Conservation (phyloP, 2,797 vertebrate genomes). For the Odontamblyopus lacepedii region DNA sequence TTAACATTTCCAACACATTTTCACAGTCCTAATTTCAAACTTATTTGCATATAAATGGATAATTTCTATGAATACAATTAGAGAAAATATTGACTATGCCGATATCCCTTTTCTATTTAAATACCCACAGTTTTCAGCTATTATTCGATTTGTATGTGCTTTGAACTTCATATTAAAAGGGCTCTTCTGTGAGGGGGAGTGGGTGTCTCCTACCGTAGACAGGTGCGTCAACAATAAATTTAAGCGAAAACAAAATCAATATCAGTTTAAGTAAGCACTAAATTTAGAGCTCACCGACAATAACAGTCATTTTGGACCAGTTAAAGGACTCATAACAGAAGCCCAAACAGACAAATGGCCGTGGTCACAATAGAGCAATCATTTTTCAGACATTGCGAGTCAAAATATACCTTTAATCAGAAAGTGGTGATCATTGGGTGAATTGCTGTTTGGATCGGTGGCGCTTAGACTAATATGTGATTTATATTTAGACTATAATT, state of each 20-base stretch:
- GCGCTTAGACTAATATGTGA: background rate
- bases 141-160: background rate
- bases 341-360: background rate
- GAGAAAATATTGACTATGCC: background rate
- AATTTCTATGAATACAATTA: background rate
- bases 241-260: slow-evolving; percentile 4
- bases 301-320: slow-evolving; percentile 4
- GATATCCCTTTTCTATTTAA: background rate
- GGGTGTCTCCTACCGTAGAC: background rate
- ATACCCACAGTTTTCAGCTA: background rate
- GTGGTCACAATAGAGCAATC: slow-evolving; percentile 1
- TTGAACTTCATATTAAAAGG: background rate
- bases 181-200: background rate
- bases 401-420: slow-evolving; percentile 10
- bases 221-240: slow-evolving; percentile 7
- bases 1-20: background rate
- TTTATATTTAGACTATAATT: background rate
- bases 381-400: background rate
- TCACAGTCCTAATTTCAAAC: slow-evolving; percentile 2
- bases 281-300: slow-evolving; percentile 4
- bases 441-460: background rate
- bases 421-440: background rate
- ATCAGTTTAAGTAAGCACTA: slow-evolving; percentile 7
- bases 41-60: slow-evolving; percentile 6
- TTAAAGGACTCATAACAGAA: slow-evolving; percentile 1